These are phyloP conservation scores for Melanerpes formicivorus DNA, from an alignment of 2,113 vertebrate genomes.

Conservation along the genomic window DNA sequence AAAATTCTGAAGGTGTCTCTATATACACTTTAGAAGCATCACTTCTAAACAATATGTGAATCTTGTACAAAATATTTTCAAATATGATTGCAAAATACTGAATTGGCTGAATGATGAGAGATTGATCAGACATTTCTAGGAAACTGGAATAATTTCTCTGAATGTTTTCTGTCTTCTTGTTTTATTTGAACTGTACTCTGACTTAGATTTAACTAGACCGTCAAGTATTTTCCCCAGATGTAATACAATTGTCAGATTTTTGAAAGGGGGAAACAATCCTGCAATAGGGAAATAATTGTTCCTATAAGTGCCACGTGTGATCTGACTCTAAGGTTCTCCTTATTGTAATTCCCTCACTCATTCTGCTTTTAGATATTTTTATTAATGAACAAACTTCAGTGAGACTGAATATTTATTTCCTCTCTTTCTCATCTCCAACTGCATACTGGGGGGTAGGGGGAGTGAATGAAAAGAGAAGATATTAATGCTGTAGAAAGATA, in stretches of 20 bases:
- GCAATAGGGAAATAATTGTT: neutral
- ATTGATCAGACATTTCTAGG: neutral
- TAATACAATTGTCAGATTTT: neutral
- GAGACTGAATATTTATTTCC: neutral
- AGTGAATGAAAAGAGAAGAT: neutral
- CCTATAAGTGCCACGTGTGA: neutral
- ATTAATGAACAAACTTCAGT: neutral
- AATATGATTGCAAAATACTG: neutral
- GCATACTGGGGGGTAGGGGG: fast-evolving
- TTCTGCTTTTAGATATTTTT: neutral
- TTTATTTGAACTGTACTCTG: neutral
- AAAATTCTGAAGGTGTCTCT: neutral
- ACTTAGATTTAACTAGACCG: neutral
- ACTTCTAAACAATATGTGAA: neutral
- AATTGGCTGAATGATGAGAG: neutral
- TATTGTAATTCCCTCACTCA: neutral
- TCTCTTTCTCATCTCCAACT: neutral
- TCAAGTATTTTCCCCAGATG: neutral
- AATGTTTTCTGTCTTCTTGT: neutral
- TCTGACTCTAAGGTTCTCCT: neutral
- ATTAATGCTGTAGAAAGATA: neutral
- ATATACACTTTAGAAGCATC: neutral
- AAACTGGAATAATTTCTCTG: neutral
- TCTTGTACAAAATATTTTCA: neutral
- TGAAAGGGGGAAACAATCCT: neutral